Evolutionary conservation across 2,888 invertebrate species (phyloP).

Genomic region (Tortrix viridana): DNA sequence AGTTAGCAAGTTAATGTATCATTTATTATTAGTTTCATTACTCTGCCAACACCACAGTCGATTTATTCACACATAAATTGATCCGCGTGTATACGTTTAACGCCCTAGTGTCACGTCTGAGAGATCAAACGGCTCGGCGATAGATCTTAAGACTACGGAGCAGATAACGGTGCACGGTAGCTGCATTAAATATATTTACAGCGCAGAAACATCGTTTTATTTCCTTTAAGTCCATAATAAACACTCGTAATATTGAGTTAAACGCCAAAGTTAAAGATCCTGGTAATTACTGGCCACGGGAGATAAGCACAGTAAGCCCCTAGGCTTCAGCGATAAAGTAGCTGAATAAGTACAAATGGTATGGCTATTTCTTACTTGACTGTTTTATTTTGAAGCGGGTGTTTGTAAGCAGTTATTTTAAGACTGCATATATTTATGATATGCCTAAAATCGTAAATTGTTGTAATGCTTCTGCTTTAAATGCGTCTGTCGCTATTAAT

Average conservation of each 20-base stretch:
- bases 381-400: not conserved
- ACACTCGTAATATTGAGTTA: slow-evolving; percentile 19
- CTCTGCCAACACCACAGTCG: too few species aligned
- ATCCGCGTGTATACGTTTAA: not conserved
- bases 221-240: slow-evolving; percentile 5
- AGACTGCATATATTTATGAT: not conserved
- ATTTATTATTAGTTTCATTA: too few species aligned
- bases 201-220: not conserved
- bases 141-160: not conserved
- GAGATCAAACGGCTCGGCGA: not conserved
- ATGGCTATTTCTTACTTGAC: slow-evolving; percentile 7
- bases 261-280: slow-evolving; percentile 21
- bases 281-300: slow-evolving; percentile 9
- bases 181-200: slow-evolving; percentile 3
- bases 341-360: slow-evolving; percentile 14
- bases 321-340: slow-evolving; percentile 17
- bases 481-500: not conserved
- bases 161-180: not conserved
- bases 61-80: too few species aligned
- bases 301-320: slow-evolving; percentile 18
- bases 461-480: not conserved
- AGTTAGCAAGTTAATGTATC: too few species aligned
- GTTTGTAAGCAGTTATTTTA: slow-evolving; percentile 1
- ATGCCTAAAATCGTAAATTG: not conserved
- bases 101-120: not conserved